Evolutionary conservation across 2,888 invertebrate genomes (phyloP).

Genomic region (Xanthia togata): DNA sequence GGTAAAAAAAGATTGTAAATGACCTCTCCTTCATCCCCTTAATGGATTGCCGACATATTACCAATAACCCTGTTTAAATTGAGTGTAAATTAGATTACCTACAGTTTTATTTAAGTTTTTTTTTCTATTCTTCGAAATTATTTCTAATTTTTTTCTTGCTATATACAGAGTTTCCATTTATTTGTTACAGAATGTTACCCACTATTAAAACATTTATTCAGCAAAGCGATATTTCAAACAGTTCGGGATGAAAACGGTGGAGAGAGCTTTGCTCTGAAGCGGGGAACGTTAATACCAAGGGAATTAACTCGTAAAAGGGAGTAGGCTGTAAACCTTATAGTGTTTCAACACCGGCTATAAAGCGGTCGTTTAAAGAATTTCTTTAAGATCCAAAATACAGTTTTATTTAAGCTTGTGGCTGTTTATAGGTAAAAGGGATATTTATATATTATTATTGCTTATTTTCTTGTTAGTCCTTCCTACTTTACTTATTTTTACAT

Average conservation of each 20-base stretch:
- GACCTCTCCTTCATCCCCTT: too few species aligned
- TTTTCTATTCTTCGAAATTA: not conserved
- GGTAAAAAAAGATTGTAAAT: too few species aligned
- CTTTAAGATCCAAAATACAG: constrained; percentile 56
- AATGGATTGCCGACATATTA: too few species aligned
- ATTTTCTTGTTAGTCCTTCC: not conserved
- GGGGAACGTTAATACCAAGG: constrained; percentile 46
- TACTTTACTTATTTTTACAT: not conserved
- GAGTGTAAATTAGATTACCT: not conserved
- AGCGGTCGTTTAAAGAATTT: constrained; percentile 56
- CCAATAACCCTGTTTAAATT: too few species aligned
- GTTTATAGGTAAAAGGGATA: not conserved
- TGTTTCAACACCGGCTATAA: constrained; percentile 54
- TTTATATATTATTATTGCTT: not conserved
- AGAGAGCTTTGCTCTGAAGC: constrained; percentile 22
- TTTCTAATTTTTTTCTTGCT: not conserved
- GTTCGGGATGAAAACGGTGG: constrained; percentile 4
- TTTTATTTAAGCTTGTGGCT: constrained; percentile 46
- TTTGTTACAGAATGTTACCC: not conserved
- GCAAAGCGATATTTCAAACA: constrained; percentile 14
- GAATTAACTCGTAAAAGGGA: constrained; percentile 61
- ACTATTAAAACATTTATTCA: constrained; percentile 20
- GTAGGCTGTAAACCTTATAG: constrained; percentile 50
- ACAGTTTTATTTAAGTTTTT: not conserved
- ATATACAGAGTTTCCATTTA: not conserved